Evolutionary conservation across 2,888 invertebrate genomes (phyloP), one percentile per base, ranked within the genome.

Genomic region (Tetrapedia diversipes): DNA sequence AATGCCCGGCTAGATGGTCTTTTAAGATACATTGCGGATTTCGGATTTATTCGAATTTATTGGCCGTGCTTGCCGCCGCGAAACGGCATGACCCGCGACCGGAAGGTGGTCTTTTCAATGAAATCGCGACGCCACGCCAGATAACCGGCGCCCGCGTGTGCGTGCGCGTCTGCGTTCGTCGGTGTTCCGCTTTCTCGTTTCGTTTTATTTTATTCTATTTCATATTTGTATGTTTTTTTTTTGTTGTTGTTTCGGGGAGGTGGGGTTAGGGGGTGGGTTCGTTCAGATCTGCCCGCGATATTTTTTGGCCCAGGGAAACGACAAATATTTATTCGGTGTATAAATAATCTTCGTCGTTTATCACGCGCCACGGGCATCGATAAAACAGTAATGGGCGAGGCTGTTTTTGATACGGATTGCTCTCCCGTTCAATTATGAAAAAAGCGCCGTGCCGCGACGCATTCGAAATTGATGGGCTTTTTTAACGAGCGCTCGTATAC

Each of bases 331-430:
- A 69, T 77, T 27, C 63, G 37, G 10, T 8, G 41, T 57, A 49
- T 77, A 56, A 77, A 77, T 77, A 77, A 64, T 70, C 49, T 43
- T 34, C 24, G 60, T 32, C 77, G 78, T 77, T 70, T 61, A 49
- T 77, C 77, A 77, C 10, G 22, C 37, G 61, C n/a, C 1, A 43
- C 41, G 45, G 37, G 43, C 57, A 64, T 57, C 68, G 70, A 71
- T 73, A 67, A 77, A 59, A 71, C 54, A 4, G 37, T 61, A 43
- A 64, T 65, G 49, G 67, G 14, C 72, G 53, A 59, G 70, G 68
- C 51, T 54, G 76, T 68, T 67, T 72, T 73, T 76, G 27, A 68
- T 78, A 78, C 60, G 63, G 68, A 80, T 69, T 45, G 76, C 70
- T 6, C 49, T 16, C 34, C 8, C 54, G 19, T 57, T 69, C 66